Base-by-base conservation (phyloP, 1,140 invertebrate genomes). In the Drosophila trapezifrons region DNA sequence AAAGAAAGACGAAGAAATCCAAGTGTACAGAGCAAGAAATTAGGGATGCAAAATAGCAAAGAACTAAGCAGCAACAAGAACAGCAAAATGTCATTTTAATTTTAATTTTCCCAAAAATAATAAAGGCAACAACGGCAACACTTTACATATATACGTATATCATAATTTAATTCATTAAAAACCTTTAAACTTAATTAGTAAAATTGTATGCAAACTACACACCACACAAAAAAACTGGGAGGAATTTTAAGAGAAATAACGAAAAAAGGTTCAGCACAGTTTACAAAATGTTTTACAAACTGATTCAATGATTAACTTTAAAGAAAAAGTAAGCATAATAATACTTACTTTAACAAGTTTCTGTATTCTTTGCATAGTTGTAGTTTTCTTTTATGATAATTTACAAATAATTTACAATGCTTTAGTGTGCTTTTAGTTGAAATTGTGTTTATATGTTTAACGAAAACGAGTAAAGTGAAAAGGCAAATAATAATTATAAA, bases 11-110 rank as follows among this genome's bases (percentile, higher is more conserved):
- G 37, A 42, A 49, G n/a, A n/a, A n/a, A n/a, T 35, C 42, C 40
- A 58, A 43, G 20, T 76, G 62, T 66, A 76, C 62, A 66, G 72
- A 66, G 38, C 35, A 57, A 42, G 37, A 59, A 40, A 40, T 59
- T 58, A 29, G 60, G 37, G 54, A 63, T 63, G 32, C 25, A 52
- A 42, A 42, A 40, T 22, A 43, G 35, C 29, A 29, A 45, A 56
- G 12, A 47, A 62, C 57, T 55, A 56, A 62, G 56, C 32, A 51
- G 25, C n/a, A 60, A 69, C 47, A 75, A 84, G 83, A 86, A 86
- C 82, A 87, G 78, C 79, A 82, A 89, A 87, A 79, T 86, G 79
- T 87, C 67, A 87, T 83, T 87, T 80, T 74, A 87, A 70, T 83
- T 87, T 69, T 76, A 77, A 70, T 59, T 63, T 17, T 22, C n/a